Conservation (phyloP, 2,113 vertebrate species). For the Talpa occidentalis region DNA sequence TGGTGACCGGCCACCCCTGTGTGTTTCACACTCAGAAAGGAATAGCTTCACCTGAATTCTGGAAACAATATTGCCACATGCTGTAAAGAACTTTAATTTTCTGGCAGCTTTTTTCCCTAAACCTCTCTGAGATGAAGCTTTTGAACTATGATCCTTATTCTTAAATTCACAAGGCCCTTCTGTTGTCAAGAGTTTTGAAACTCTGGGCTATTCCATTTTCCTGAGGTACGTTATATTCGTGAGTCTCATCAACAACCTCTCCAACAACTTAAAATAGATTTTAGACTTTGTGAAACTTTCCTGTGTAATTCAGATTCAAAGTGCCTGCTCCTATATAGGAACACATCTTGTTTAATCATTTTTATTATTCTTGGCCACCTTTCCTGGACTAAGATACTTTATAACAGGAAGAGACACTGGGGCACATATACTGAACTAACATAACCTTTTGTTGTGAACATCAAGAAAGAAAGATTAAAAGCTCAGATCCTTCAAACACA, state of each 20-base stretch:
- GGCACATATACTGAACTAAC: constrained; percentile 57
- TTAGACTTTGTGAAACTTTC: constrained; percentile 38
- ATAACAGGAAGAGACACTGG: constrained; percentile 63
- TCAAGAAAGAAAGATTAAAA: constrained; percentile 59
- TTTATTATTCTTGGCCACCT: constrained; percentile 64
- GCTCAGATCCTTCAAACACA: constrained; percentile 26
- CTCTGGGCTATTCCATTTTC: background rate
- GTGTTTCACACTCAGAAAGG: background rate
- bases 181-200: background rate
- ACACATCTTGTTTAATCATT: constrained; percentile 45
- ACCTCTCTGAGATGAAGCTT: background rate
- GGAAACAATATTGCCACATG: background rate
- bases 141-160: background rate
- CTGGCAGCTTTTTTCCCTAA: background rate
- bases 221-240: background rate
- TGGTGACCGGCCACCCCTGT: background rate
- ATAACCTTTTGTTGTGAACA: constrained; percentile 52
- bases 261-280: constrained; percentile 63
- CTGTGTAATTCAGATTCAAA: constrained; percentile 30
- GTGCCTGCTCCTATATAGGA: constrained; percentile 40
- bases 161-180: background rate
- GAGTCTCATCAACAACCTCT: constrained; percentile 32
- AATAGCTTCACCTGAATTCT: background rate
- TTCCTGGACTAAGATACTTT: constrained; percentile 54
- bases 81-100: background rate